phyloP scores from a whole-genome alignment of 2,113 vertebrate genomes.

The Anhinga anhinga region DNA sequence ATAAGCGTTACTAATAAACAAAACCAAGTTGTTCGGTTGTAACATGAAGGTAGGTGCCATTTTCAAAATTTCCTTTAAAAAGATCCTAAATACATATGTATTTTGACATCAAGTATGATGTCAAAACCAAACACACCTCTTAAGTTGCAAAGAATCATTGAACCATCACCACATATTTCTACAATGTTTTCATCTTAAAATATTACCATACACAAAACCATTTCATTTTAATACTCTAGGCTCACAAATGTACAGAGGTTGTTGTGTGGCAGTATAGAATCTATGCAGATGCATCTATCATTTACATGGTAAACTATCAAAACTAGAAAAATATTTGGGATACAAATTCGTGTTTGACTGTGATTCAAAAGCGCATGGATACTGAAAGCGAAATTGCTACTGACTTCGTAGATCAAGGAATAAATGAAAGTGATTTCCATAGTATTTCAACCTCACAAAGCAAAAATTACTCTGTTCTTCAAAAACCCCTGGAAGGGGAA shows the following conservation, averaged over 20 bases:
- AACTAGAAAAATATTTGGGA: not conserved
- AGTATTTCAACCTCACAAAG: not conserved
- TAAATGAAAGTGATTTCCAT: not conserved
- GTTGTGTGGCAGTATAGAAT: not conserved
- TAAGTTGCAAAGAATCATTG: not conserved
- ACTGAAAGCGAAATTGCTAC: slow-evolving; percentile 19
- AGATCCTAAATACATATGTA: not conserved
- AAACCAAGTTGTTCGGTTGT: not conserved
- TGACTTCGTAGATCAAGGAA: not conserved
- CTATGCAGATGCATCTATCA: not conserved
- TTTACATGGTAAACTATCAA: not conserved
- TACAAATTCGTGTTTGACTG: not conserved
- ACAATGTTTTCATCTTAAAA: not conserved
- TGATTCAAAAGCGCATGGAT: not conserved
- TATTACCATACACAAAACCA: not conserved
- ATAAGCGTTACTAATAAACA: not conserved
- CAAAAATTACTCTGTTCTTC: not conserved
- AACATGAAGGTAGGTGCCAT: not conserved
- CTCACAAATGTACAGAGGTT: not conserved
- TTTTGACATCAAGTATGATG: not conserved
- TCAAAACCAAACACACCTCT: not conserved
- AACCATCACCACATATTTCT: not conserved
- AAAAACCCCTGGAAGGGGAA: not conserved
- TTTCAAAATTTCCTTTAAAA: not conserved
- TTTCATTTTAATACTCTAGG: not conserved